phyloP scores from a whole-genome alignment of 2,113 vertebrate species.

The Cyanoliseus patagonus region DNA sequence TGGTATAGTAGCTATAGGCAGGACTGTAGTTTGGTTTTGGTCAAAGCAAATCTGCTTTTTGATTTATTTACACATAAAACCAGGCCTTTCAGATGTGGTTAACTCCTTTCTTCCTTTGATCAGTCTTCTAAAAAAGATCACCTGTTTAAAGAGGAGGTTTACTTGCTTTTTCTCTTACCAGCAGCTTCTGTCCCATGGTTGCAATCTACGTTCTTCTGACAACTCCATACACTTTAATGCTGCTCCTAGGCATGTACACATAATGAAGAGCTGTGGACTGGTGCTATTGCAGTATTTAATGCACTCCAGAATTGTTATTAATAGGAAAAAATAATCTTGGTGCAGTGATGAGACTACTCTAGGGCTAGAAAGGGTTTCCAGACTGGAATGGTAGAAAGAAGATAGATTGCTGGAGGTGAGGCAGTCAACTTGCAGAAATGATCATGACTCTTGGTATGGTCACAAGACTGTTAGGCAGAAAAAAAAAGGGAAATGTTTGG shows the following conservation, averaged over 20 bases:
- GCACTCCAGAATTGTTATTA: neutral
- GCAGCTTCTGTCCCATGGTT: neutral
- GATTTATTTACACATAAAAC: neutral
- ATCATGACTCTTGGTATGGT: neutral
- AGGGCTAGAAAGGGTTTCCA: neutral
- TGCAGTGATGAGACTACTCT: neutral
- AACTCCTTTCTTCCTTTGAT: neutral
- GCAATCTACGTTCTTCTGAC: neutral
- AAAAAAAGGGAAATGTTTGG: neutral
- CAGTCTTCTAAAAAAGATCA: neutral
- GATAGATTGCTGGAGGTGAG: neutral
- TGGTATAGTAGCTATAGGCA: neutral
- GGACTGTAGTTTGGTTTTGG: neutral
- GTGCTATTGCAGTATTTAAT: neutral
- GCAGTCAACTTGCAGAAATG: neutral
- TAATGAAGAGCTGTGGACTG: neutral
- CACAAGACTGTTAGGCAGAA: neutral
- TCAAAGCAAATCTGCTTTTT: neutral
- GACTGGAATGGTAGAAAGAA: neutral
- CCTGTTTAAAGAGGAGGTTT: neutral
- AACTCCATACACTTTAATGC: neutral
- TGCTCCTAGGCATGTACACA: neutral
- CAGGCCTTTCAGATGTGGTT: neutral
- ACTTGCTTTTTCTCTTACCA: neutral
- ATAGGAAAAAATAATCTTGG: neutral